A percentile compares a stretch with the other conserved stretches of the same genome.
Conservation (phyloP, 1,140 invertebrate species). For the Drosophila malerkotliana region DNA sequence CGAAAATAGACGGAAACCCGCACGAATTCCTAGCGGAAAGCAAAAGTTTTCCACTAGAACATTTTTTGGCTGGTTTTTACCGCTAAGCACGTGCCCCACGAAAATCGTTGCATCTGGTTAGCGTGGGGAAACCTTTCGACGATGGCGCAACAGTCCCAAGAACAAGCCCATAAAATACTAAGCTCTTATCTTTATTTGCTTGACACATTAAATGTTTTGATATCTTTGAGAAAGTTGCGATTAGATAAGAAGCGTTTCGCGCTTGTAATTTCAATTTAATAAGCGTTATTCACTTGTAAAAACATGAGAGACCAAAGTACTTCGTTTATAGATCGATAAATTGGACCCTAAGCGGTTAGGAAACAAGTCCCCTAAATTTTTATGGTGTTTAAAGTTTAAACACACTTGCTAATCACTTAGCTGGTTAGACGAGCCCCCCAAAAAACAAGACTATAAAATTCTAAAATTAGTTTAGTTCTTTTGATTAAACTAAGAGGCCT, state of each 20-base stretch:
- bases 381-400: neutral
- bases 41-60: slow-evolving; percentile 56
- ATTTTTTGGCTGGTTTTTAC: slow-evolving; percentile 14
- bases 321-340: slow-evolving; percentile 26
- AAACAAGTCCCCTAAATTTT: slow-evolving; percentile 26
- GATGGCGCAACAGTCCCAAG: slow-evolving; percentile 32
- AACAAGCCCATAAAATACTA: slow-evolving; percentile 26
- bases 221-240: slow-evolving; percentile 33
- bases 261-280: slow-evolving; percentile 44
- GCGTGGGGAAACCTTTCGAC: slow-evolving; percentile 37
- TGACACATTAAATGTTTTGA: slow-evolving; percentile 35
- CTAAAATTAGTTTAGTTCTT: slow-evolving; percentile 14
- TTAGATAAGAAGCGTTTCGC: slow-evolving; percentile 36
- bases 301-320: slow-evolving; percentile 25
- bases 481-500: neutral
- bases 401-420: slow-evolving; percentile 12
- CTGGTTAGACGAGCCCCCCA: slow-evolving; percentile 47
- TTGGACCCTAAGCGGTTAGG: neutral
- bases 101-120: slow-evolving; percentile 33
- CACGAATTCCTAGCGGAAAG: slow-evolving; percentile 54
- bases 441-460: slow-evolving; percentile 26
- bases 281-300: slow-evolving; percentile 33
- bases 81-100: slow-evolving; percentile 24
- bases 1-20: slow-evolving; percentile 54
- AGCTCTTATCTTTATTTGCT: slow-evolving; percentile 39